These are phyloP conservation scores for Drosophila asahinai DNA, from an alignment of 1,140 invertebrate genomes.

Conservation along the genomic window DNA sequence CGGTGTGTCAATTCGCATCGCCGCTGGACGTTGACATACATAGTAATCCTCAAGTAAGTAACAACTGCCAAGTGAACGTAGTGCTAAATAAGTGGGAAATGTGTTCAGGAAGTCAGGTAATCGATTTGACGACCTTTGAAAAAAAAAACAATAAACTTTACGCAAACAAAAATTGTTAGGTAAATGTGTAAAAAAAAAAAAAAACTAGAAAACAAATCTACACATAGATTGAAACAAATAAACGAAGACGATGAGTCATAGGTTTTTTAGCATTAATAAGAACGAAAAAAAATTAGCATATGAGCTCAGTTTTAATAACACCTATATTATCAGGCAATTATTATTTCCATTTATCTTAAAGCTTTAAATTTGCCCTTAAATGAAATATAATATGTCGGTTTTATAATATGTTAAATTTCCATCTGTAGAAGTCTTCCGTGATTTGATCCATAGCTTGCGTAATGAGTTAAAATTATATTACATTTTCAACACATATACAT, in stretches of 20 bases:
- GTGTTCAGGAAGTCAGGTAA: constrained; percentile 13
- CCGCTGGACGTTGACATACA: constrained; percentile 97
- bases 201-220: not conserved
- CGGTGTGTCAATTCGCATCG: constrained; percentile 98
- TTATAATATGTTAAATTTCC: too few relatives aligned
- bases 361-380: too few relatives aligned
- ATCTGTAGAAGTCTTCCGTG: too few relatives aligned
- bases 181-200: constrained; percentile 1
- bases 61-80: constrained; percentile 17
- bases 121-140: constrained; percentile 1
- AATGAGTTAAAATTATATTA: too few relatives aligned
- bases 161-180: constrained; percentile 9
- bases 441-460: too few relatives aligned
- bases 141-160: not conserved
- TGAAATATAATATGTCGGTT: too few relatives aligned
- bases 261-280: too few relatives aligned
- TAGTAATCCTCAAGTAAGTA: constrained; percentile 96
- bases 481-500: too few relatives aligned
- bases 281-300: not conserved
- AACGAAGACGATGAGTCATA: constrained; percentile 2
- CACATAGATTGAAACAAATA: not conserved
- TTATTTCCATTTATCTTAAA: too few relatives aligned
- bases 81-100: constrained; percentile 17
- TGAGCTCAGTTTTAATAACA: not conserved
- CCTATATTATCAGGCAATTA: too few relatives aligned